These are phyloP conservation scores for Schizotus pectinicornis DNA, from an alignment of 2,888 invertebrate genomes.

Conservation along the genomic window DNA sequence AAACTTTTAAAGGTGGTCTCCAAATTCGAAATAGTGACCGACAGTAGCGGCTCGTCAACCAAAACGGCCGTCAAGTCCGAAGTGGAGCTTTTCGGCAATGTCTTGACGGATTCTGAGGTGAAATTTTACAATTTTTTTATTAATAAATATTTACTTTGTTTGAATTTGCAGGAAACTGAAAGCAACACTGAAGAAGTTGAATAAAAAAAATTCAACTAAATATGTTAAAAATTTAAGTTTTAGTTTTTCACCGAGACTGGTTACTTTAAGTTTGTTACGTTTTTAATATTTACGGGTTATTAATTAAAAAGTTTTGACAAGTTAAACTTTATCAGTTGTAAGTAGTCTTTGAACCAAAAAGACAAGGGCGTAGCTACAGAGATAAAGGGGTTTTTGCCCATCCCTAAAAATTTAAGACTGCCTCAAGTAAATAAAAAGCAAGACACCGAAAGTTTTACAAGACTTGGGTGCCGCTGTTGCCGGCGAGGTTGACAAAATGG, in stretches of 20 bases:
- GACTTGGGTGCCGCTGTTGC: constrained; percentile 18
- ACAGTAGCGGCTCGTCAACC: constrained; percentile 7
- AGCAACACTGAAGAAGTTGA: constrained; percentile 10
- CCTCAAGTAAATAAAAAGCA: neutral
- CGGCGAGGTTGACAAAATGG: constrained; percentile 36
- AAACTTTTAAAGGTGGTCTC: constrained; percentile 40
- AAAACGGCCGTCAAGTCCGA: constrained; percentile 4
- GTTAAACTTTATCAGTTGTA: no score
- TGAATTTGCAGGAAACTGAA: constrained; percentile 7
- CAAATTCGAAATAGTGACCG: constrained; percentile 39
- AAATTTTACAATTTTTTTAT: neutral
- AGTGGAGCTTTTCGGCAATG: constrained; percentile 14
- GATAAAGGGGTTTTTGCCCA: no score
- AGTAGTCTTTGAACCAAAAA: no score
- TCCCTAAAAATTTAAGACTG: no score
- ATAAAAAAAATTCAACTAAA: neutral
- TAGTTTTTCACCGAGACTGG: no score
- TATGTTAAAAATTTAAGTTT: no score
- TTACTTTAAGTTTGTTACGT: no score
- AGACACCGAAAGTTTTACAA: neutral
- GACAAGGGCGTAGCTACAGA: no score
- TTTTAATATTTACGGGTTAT: no score
- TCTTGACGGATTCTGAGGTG: constrained; percentile 17
- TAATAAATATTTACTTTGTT: neutral
- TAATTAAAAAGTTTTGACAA: no score